Base-by-base conservation (phyloP, 2,888 invertebrate species). In the Lapara coniferarum region DNA sequence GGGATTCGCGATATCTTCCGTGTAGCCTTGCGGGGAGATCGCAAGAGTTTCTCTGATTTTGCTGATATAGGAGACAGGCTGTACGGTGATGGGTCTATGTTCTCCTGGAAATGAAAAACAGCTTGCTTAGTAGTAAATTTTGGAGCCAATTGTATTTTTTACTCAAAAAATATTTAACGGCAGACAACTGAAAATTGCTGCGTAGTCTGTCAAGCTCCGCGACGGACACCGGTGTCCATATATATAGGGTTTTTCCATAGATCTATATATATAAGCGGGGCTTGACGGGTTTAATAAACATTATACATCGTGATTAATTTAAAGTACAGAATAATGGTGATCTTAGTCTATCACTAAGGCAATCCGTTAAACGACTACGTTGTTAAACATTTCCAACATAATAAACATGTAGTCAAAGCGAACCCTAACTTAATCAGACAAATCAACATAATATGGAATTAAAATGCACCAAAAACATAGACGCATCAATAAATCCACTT, bases 1-100 rank as follows among this genome's bases (percentile, higher is more conserved):
- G 99, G 99, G 88, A 99, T 99, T 88, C 99, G 96, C 2, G 99
- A 98, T 79, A 99, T 99, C 94, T 99, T 99, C 74, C 99, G 94
- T 1, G 98, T 98, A n/a, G 99, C 98, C 92, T 99, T 99, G 75
- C 99, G 95, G 0, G 99, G 99, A 0, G 99, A 99, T 55, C 99
- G 95, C 67, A 99, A 93, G 7, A 99, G 93, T 83, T 98, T 97
- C 91, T 99, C 99, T 75, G 98, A 98, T 89, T 98, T 98, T 49
- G 97, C 97, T 78, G 98, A 98, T 67, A 99, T 96, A 0, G 99
- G 99, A 3, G 99, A 99, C 49, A 99, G 91, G 53, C 98, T 98
- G 91, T 98, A 99, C 0, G 98, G 98, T 69, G 97, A 96, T 68
- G 97, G 96, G 75, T 97, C 97, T 85, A 97, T 95, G 73, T 96